A percentile compares a stretch with the other conserved stretches of the same genome.
Evolutionary conservation across 1,140 invertebrate species (phyloP).

Genomic region (Eriosoma lanigerum): DNA sequence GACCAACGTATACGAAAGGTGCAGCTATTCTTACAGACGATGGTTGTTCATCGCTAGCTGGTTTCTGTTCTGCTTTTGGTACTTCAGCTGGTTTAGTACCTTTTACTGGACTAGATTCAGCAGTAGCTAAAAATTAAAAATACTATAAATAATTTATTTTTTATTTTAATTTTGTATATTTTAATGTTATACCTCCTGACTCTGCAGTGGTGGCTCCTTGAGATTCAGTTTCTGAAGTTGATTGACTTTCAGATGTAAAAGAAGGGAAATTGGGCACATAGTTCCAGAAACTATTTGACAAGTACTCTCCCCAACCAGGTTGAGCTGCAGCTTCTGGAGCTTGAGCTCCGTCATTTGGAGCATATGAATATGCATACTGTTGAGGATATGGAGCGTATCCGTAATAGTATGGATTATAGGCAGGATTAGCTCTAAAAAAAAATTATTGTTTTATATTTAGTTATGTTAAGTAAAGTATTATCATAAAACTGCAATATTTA

Average conservation of each 20-base stretch:
- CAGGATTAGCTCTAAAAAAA: slow-evolving; percentile 44
- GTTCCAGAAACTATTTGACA: neutral
- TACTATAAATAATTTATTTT: neutral
- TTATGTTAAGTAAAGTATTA: too few relatives aligned
- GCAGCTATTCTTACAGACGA: neutral
- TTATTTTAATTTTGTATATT: neutral
- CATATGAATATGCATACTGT: neutral
- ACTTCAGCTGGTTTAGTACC: neutral
- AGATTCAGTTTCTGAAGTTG: neutral
- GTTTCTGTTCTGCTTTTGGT: neutral
- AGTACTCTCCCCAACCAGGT: slow-evolving; percentile 14
- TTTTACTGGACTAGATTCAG: neutral
- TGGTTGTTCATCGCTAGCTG: neutral
- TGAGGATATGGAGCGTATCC: slow-evolving; percentile 35
- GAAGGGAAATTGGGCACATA: neutral
- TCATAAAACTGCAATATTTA: too few relatives aligned
- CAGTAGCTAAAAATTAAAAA: neutral
- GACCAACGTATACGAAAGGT: slow-evolving; percentile 7
- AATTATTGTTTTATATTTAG: too few relatives aligned
- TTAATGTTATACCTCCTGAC: neutral
- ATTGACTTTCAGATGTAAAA: neutral
- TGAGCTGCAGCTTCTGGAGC: neutral
- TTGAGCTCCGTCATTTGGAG: neutral
- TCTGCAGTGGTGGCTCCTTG: neutral
- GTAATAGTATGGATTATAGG: slow-evolving; percentile 30